These are phyloP conservation scores for Oligia strigilis DNA, from an alignment of 2,888 invertebrate species.

Conservation along the genomic window DNA sequence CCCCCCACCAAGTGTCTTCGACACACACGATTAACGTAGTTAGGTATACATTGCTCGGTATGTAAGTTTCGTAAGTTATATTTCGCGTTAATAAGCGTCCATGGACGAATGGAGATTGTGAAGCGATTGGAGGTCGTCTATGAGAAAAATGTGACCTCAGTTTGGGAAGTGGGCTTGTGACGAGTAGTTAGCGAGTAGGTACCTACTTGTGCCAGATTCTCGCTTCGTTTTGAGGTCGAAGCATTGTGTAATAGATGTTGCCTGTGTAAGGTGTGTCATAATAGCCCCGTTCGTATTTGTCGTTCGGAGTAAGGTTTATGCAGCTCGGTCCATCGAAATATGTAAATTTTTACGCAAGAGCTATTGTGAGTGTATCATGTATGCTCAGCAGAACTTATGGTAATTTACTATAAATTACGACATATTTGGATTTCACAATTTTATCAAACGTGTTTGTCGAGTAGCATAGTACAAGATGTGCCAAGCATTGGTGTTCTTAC, in stretches of 20 bases:
- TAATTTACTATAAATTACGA: conserved; percentile 60
- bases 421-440: conserved; percentile 60
- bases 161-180: conserved; percentile 71
- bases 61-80: conserved; percentile 74
- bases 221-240: conserved; percentile 70
- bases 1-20: conserved; percentile 78
- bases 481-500: conserved; percentile 63
- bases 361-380: conserved; percentile 60
- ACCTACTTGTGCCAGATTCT: conserved; percentile 71
- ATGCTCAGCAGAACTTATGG: conserved; percentile 63
- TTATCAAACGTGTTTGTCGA: conserved; percentile 44
- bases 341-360: conserved; percentile 70
- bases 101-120: conserved; percentile 72
- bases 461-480: conserved; percentile 57
- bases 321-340: conserved; percentile 67
- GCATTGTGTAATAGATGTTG: conserved; percentile 69
- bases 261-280: conserved; percentile 66
- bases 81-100: conserved; percentile 71
- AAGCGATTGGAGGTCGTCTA: conserved; percentile 76
- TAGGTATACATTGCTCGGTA: conserved; percentile 76
- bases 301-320: conserved; percentile 52
- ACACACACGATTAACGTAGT: conserved; percentile 73
- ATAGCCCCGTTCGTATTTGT: conserved; percentile 59
- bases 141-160: conserved; percentile 84
- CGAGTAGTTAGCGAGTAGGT: conserved; percentile 65